Percentiles rank a stretch among this genome's conserved stretches.
Evolutionary conservation across 37 sponge, comb jelly and placozoan species (phyloP).

Genomic region (Diacarnus erythraeanus): DNA sequence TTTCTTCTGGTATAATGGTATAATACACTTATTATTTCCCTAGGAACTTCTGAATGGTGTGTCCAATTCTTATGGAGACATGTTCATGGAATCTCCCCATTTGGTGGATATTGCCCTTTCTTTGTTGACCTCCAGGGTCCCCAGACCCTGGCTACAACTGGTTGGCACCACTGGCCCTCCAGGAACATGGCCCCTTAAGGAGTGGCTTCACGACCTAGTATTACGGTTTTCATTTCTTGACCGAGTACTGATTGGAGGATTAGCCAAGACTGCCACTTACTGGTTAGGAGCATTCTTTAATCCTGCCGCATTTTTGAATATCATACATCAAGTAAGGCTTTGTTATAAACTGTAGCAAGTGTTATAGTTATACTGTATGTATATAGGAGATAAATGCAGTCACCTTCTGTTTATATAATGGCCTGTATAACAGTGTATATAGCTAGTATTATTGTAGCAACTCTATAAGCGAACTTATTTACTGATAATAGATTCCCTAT

Average conservation of each 20-base stretch:
- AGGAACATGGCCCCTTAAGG: conserved; percentile 32
- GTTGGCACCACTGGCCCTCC: conserved; percentile 63
- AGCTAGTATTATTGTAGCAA: too few species aligned
- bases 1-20: too few species aligned
- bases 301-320: conserved; percentile 60
- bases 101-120: conserved; percentile 42
- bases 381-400: too few species aligned
- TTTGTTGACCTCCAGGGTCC: conserved; percentile 34
- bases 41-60: conserved; percentile 40
- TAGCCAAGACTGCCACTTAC: conserved; percentile 68
- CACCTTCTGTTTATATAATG: too few species aligned
- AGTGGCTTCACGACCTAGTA: conserved; percentile 64
- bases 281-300: conserved; percentile 79
- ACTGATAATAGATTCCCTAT: too few species aligned
- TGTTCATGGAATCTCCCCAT: conserved; percentile 14
- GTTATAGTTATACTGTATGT: too few species aligned
- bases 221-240: conserved; percentile 60
- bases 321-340: conserved; percentile 65
- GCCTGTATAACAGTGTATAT: too few species aligned
- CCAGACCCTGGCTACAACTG: conserved; percentile 39
- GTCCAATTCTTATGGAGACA: conserved; percentile 23
- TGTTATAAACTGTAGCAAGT: too few species aligned
- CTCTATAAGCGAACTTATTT: too few species aligned
- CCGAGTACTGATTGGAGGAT: conserved; percentile 42
- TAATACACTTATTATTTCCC: background rate